Base-by-base conservation (phyloP, 2,888 invertebrate species). In the Spodoptera picta region DNA sequence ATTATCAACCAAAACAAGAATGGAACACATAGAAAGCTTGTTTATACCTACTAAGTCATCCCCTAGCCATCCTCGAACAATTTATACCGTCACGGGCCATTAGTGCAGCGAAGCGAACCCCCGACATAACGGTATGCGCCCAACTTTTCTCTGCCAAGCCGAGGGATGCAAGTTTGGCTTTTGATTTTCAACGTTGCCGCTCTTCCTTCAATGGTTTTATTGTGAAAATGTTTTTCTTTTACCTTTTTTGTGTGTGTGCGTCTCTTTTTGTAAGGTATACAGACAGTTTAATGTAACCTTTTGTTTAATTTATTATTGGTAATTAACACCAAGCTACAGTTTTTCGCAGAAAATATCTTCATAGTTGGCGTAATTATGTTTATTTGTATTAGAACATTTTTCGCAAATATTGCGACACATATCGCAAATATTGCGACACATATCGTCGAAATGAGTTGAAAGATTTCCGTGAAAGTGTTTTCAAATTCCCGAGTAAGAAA, bases 1-100 rank as follows among this genome's bases (percentile, higher is more conserved):
- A 54, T 11, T 41, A 12, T 19, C 36, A 12, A n/a, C 2, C 42
- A 57, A 67, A 64, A 64, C 71, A 57, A 49, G 31, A 59, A 61
- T 53, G 71, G 19, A 24, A 23, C 44, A n/a, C 44, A 57, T 52
- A 48, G 14, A 23, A 48, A 31, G 42, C 72, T 50, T 65, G 73
- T 68, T 78, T 66, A 52, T 76, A 54, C 62, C 63, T 51, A 73
- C 67, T 56, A 10, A 31, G 59, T 57, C 69, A 60, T 57, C 65
- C 66, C 69, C 56, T 60, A 58, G 58, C 67, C 66, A 64, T 77
- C 57, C 62, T 67, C 19, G 44, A 61, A 77, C 83, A 86, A 87
- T 89, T 89, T 88, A 89, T 89, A 83, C 85, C 90, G 87, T 86
- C 87, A 87, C 77, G 86, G 82, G 70, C 83, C 83, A 88, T 89